These are phyloP conservation scores for Tachuris rubrigastra DNA, from an alignment of 2,113 vertebrate genomes.

Conservation along the genomic window DNA sequence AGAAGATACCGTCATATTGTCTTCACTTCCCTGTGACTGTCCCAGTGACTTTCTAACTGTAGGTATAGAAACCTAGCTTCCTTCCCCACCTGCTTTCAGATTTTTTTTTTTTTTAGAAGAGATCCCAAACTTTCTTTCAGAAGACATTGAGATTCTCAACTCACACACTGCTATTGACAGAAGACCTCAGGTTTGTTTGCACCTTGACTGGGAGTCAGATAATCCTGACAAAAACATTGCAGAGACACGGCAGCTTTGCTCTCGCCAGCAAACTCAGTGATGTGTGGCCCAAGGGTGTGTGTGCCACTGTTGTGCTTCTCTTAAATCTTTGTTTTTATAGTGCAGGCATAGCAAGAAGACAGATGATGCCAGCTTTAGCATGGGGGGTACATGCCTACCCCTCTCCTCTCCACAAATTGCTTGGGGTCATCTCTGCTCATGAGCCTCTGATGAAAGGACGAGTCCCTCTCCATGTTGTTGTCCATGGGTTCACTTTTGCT, in stretches of 20 bases:
- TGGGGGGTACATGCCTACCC: accelerated
- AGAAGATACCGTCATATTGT: not conserved
- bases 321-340: constrained; percentile 18
- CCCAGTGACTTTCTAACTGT: not conserved
- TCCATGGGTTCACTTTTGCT: not conserved
- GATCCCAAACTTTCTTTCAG: constrained; percentile 15
- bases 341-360: not conserved
- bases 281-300: constrained; percentile 4
- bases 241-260: not conserved
- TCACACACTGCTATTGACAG: constrained; percentile 21
- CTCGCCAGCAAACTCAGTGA: not conserved
- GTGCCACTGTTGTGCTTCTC: not conserved
- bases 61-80: not conserved
- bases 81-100: accelerated
- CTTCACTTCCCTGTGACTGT: not conserved
- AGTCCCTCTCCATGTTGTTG: not conserved
- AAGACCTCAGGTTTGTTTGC: constrained; percentile 44
- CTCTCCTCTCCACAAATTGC: not conserved
- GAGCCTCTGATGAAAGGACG: not conserved
- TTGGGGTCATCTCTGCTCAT: not conserved
- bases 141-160: constrained; percentile 32
- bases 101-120: not conserved
- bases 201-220: constrained; percentile 43
- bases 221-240: constrained; percentile 53
- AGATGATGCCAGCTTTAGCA: not conserved